Evolutionary conservation across 2,113 vertebrate genomes (phyloP), one percentile per base, ranked within the genome.

Genomic region (Sinocyclocheilus grahami): DNA sequence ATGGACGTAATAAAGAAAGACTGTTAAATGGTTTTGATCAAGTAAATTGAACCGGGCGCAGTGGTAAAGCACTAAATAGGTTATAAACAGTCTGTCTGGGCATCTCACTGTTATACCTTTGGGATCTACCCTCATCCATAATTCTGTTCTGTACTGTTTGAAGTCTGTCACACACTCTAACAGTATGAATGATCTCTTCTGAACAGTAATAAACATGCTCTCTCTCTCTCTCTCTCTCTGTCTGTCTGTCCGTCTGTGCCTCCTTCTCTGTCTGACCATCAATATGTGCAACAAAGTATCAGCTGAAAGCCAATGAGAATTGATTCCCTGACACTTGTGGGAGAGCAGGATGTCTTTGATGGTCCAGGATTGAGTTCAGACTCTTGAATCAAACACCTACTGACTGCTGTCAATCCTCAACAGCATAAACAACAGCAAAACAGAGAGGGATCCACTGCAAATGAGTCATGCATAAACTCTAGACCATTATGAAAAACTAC

Each of bases 221-320:
- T 53, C 69, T 46, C 77, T 71, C n/a, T 62, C 62, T 58, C 22
- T 8, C 16, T 78, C 42, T 33, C 6, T 1, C 37, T 22, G 30
- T 30, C 30, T 30, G 30, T 30, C 13, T 7, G 33, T 78, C 42
- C n/a, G 6, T 3, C 65, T 14, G 6, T 13, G 3, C 2, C 37
- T 22, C 9, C 20, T 20, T 37, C 30, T 78, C 13, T 39, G 22
- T 42, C 46, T 51, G 11, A 11, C 63, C 33, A 42, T 86, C 84
- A 55, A 79, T 86, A 86, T 14, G 84, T 79, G 62, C 67, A 79
- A 80, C 63, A 85, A 71, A 78, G 60, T 72, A 86, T 86, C 84
- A 80, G 84, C 22, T 80, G 62, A 39, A 78, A 53, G 78, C 39
- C 63, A 86, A 86, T 62, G 77, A 86, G 65, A 80, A 86, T 81